Evolutionary conservation across 2,797 vertebrate species (phyloP).

Genomic region (Nannoperca obscura): DNA sequence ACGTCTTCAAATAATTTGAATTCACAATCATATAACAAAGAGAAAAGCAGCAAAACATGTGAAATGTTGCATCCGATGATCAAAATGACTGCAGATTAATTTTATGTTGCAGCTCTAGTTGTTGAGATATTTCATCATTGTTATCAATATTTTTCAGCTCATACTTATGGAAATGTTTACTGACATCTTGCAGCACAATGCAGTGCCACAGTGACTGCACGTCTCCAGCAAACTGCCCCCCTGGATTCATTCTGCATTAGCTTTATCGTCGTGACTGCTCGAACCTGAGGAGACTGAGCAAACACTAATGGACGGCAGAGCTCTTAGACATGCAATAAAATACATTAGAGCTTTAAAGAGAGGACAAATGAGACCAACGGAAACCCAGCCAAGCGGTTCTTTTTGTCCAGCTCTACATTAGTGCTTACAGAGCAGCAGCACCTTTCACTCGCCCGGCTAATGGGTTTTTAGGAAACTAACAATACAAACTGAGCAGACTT

Average conservation of each 20-base stretch:
- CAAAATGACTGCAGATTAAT: not conserved
- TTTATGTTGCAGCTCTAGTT: not conserved
- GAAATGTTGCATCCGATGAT: too few relatives aligned
- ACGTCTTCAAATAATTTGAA: not conserved
- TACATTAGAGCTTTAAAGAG: slow-evolving; percentile 37
- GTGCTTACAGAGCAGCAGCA: slow-evolving; percentile 9
- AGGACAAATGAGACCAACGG: slow-evolving; percentile 41
- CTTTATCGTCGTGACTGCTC: slow-evolving; percentile 30
- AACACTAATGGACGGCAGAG: slow-evolving; percentile 52
- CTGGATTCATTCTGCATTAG: slow-evolving; percentile 46
- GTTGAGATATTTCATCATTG: not conserved
- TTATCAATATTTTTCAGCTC: not conserved
- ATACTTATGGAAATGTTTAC: not conserved
- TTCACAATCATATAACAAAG: not conserved
- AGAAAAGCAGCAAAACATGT: not conserved
- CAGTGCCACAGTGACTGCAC: slow-evolving; percentile 18
- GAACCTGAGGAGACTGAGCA: slow-evolving; percentile 32
- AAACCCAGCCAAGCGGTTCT: slow-evolving; percentile 27
- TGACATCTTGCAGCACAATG: slow-evolving; percentile 17
- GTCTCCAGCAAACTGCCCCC: slow-evolving; percentile 15
- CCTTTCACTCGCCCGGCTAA: slow-evolving; percentile 44
- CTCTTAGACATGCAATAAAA: slow-evolving; percentile 50
- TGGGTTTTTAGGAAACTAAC: slow-evolving; percentile 44
- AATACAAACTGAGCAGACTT: slow-evolving; percentile 21
- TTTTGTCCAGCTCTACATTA: slow-evolving; percentile 32